Conservation (phyloP, 2,888 invertebrate species). For the Baccha elongata region DNA sequence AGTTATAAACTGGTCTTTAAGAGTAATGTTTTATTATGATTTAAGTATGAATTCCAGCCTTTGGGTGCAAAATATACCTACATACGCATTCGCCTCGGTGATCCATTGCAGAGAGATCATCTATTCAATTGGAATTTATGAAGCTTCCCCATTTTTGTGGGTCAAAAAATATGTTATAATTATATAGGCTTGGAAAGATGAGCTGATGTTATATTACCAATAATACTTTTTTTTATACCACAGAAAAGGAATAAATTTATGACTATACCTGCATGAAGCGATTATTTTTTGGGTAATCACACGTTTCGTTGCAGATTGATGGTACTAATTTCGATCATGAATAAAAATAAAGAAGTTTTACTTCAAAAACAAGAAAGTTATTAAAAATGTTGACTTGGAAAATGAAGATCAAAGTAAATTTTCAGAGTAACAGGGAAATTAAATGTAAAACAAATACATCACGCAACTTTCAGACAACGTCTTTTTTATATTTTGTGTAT, state of each 20-base stretch:
- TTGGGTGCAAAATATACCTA: neutral
- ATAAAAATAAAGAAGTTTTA: too few relatives aligned
- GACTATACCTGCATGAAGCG: slow-evolving; percentile 19
- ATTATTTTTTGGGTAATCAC: slow-evolving; percentile 23
- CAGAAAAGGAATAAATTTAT: neutral
- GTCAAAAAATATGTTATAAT: slow-evolving; percentile 13
- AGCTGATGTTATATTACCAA: slow-evolving; percentile 13
- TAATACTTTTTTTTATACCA: neutral
- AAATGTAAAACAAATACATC: too few relatives aligned
- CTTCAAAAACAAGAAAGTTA: slow-evolving; percentile 41
- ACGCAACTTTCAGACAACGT: too few relatives aligned
- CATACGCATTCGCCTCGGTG: slow-evolving; percentile 4
- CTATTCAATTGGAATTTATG: slow-evolving; percentile 52
- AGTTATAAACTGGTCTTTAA: neutral
- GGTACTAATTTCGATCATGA: slow-evolving; percentile 1
- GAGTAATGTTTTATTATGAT: slow-evolving; percentile 13
- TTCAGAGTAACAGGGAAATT: too few relatives aligned
- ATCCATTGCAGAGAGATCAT: slow-evolving; percentile 45
- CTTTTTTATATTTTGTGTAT: too few relatives aligned
- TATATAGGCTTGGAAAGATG: slow-evolving; percentile 28
- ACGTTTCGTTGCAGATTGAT: slow-evolving; percentile 8
- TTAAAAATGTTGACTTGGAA: slow-evolving; percentile 6
- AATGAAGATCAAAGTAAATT: neutral
- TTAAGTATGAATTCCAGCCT: neutral
- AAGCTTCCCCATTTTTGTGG: neutral